These are phyloP conservation scores for Brevipalpus yothersi DNA, from an alignment of 1,140 invertebrate genomes.

Conservation along the genomic window DNA sequence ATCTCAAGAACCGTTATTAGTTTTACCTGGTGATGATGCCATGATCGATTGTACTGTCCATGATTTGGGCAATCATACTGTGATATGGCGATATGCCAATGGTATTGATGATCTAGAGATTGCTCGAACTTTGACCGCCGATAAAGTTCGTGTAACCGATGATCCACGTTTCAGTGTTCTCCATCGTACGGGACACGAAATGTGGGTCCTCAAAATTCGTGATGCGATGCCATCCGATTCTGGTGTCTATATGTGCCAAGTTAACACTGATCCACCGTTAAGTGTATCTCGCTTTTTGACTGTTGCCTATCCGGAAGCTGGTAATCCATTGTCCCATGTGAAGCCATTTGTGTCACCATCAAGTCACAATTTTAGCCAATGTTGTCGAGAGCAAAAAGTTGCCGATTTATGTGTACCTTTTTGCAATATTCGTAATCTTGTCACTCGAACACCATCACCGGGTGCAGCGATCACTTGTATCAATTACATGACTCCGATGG, in stretches of 20 bases:
- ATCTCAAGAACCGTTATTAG: constrained; percentile 13
- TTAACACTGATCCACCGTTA: constrained; percentile 48
- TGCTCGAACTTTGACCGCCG: constrained; percentile 32
- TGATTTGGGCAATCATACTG: constrained; percentile 13
- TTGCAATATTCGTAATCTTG: constrained; percentile 51
- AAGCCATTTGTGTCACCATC: background rate
- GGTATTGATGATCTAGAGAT: background rate
- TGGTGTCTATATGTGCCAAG: constrained; percentile 51
- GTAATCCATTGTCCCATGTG: background rate
- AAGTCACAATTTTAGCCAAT: constrained; percentile 22
- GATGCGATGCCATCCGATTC: constrained; percentile 35
- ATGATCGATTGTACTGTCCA: constrained; percentile 14
- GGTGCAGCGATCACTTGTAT: constrained; percentile 27
- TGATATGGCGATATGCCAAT: constrained; percentile 10
- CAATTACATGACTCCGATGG: constrained; percentile 47
- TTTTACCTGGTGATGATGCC: constrained; percentile 12
- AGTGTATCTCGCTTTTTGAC: constrained; percentile 44
- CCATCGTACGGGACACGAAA: constrained; percentile 48
- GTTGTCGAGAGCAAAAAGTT: constrained; percentile 40
- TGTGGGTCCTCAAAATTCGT: constrained; percentile 52
- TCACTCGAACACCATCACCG: constrained; percentile 47
- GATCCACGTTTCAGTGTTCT: constrained; percentile 39
- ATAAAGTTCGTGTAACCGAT: constrained; percentile 37
- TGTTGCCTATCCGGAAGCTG: constrained; percentile 14
- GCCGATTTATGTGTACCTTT: constrained; percentile 40